Evolutionary conservation across 2,113 vertebrate species (phyloP).

Genomic region (Leiothrix lutea): DNA sequence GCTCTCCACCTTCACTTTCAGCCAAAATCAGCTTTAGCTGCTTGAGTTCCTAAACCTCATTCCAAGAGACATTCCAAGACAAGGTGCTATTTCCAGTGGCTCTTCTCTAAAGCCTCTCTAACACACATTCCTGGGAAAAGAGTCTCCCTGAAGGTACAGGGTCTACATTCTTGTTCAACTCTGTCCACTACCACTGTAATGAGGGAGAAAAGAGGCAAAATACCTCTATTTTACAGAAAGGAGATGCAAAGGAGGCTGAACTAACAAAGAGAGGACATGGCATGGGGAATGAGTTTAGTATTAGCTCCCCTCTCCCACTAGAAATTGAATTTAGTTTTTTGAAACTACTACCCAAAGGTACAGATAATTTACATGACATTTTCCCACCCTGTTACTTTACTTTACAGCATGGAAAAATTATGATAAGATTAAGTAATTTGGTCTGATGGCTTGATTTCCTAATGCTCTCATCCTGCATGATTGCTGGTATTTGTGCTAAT

Average conservation of each 20-base stretch:
- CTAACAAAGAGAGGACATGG: not conserved
- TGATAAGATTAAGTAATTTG: not conserved
- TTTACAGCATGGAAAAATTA: not conserved
- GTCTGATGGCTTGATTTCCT: not conserved
- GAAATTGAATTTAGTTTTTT: not conserved
- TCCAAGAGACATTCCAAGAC: no score
- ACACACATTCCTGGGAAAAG: not conserved
- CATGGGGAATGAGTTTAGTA: not conserved
- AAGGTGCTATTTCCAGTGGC: not conserved
- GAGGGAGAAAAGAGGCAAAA: not conserved
- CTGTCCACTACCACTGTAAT: not conserved
- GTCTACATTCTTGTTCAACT: not conserved
- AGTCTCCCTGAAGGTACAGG: not conserved
- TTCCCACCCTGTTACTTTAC: not conserved
- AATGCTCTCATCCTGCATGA: not conserved
- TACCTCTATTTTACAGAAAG: not conserved
- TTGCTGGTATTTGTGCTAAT: constrained; percentile 8
- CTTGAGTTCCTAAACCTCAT: not conserved
- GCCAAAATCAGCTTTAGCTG: not conserved
- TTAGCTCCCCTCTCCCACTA: not conserved
- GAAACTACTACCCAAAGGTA: not conserved
- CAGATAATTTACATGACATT: not conserved
- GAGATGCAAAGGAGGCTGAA: not conserved
- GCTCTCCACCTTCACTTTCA: not conserved
- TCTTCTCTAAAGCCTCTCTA: not conserved